Conservation (phyloP, 1,140 invertebrate genomes). For the Sesamia nonagrioides region DNA sequence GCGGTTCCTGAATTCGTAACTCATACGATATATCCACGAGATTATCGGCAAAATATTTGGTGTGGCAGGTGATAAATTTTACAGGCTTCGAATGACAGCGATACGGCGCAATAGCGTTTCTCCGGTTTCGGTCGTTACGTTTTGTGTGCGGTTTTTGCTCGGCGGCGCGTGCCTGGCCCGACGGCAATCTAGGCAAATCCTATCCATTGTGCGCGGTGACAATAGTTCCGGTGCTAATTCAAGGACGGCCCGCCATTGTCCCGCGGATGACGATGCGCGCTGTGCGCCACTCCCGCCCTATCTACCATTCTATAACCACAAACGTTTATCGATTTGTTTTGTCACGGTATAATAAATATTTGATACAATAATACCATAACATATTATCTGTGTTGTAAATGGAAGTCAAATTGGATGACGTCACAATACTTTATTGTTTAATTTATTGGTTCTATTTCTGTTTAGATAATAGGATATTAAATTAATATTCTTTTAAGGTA, state of each 20-base stretch:
- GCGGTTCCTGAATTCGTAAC: slow-evolving; percentile 7
- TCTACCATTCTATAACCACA: slow-evolving; percentile 54
- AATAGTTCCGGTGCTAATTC: slow-evolving; percentile 83
- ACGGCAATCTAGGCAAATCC: slow-evolving; percentile 77
- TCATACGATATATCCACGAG: background rate
- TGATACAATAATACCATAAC: slow-evolving; percentile 7
- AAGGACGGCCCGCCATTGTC: slow-evolving; percentile 79
- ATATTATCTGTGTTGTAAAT: slow-evolving; percentile 11
- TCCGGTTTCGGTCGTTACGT: slow-evolving; percentile 36
- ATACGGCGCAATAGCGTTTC: slow-evolving; percentile 28
- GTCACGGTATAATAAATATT: slow-evolving; percentile 45
- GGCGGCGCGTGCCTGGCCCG: slow-evolving; percentile 57
- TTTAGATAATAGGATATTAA: background rate
- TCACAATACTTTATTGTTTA: slow-evolving; percentile 32
- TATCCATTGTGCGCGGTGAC: slow-evolving; percentile 80
- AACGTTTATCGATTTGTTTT: slow-evolving; percentile 44
- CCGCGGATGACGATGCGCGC: slow-evolving; percentile 55
- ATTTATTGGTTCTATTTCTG: slow-evolving; percentile 22
- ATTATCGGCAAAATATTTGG: slow-evolving; percentile 2
- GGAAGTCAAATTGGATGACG: slow-evolving; percentile 24
- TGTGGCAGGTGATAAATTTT: slow-evolving; percentile 3
- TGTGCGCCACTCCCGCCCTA: slow-evolving; percentile 58
- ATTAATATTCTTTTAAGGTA: no score
- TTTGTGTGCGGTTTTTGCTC: slow-evolving; percentile 63
- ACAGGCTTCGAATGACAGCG: slow-evolving; percentile 18